Percentiles rank a stretch among this genome's conserved stretches.
These are phyloP conservation scores for Scomber scombrus DNA, from an alignment of 2,113 vertebrate species.

Conservation along the genomic window DNA sequence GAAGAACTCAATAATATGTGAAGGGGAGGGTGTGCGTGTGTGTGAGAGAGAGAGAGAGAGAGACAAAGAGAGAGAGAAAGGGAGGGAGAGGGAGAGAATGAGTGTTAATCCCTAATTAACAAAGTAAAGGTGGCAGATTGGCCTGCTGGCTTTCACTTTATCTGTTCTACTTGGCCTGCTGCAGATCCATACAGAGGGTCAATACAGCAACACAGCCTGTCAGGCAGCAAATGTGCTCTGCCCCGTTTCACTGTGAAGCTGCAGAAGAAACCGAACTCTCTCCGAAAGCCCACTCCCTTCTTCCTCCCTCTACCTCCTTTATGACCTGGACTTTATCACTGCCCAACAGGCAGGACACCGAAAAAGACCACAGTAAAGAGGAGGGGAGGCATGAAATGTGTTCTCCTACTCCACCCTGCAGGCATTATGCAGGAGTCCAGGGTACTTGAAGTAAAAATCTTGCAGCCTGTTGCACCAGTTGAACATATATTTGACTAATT, in stretches of 20 bases:
- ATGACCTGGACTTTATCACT: constrained; percentile 21
- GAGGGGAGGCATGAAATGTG: not conserved
- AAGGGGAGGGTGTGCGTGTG: constrained; percentile 3
- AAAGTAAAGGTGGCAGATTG: constrained; percentile 56
- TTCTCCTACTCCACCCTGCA: not conserved
- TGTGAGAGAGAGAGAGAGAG: constrained; percentile 8
- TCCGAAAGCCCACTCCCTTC: not conserved
- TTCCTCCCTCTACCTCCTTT: not conserved
- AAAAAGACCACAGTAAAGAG: not conserved
- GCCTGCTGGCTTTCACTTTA: constrained; percentile 47
- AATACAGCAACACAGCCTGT: constrained; percentile 37
- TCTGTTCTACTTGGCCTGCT: constrained; percentile 43
- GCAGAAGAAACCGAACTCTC: not conserved
- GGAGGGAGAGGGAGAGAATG: constrained; percentile 2
- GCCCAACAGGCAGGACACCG: constrained; percentile 2
- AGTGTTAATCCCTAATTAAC: constrained; percentile 55
- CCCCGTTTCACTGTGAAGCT: not conserved
- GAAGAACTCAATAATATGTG: constrained; percentile 15
- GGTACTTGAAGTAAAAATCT: too few species aligned
- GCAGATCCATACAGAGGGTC: constrained; percentile 60
- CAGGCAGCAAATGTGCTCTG: constrained; percentile 1
- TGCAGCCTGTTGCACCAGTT: too few species aligned
- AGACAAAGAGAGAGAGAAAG: not conserved
- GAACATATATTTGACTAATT: too few species aligned
- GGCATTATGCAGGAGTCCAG: not conserved